Base-by-base conservation (phyloP, 2,888 invertebrate species). In the Epirrhoe alternata region DNA sequence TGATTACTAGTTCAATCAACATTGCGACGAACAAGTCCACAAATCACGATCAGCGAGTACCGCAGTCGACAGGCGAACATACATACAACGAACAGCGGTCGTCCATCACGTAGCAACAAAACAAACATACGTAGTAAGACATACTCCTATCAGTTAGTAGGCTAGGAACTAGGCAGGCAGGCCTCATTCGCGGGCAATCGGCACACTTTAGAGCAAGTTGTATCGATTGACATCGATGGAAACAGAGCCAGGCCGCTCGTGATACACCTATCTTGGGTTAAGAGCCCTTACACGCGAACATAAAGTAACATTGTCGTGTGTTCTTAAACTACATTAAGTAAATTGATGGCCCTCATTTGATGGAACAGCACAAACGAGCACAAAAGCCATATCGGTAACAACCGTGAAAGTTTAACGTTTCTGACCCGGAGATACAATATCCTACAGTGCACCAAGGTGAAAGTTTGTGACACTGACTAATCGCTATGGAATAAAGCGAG, bases 401-500 rank as follows among this genome's bases (percentile, higher is more conserved):
- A 82, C 77, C 80, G 87, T 84, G 87, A 88, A 88, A 88, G 87
- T 84, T 78, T 78, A 80, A 77, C 78, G 76, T 80, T 77, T 77
- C 73, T 74, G 83, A 81, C 77, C 81, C 81, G 80, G 82, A 84
- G 83, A 80, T 80, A 86, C 85, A 83, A 84, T 86, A 85, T 82
- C 80, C 81, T 82, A 83, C 82, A 81, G 82, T 78, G 84, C 77
- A 79, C 74, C 65, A 77, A 84, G 85, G 90, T 87, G 90, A 90
- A 90, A 90, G 90, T 89, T 86, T 82, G 82, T 81, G 88, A 88
- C 88, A 85, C 77, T 83, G 84, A 87, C 82, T 86, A 86, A 89
- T 88, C 81, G 85, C 79, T 76, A 77, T 81, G 81, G 85, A 84
- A 84, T 80, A 74, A 72, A 81, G 74, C 76, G 75, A 69, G 71